Percentiles rank a stretch among this genome's conserved stretches.
Conservation (phyloP, 2,888 invertebrate genomes). For the Cerastis leucographa region DNA sequence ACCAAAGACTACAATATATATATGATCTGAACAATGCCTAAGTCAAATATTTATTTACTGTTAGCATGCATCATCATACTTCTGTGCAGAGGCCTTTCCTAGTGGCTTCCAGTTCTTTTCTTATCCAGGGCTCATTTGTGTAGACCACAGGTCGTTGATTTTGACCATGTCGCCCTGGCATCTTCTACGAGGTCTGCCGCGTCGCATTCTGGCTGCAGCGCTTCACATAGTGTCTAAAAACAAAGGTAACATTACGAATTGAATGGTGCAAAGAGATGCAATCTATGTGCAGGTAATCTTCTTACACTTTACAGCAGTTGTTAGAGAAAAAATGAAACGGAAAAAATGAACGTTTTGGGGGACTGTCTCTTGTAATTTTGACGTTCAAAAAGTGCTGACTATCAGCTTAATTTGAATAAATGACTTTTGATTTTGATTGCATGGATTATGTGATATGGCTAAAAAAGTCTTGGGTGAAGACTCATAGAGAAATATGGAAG, state of each 20-base stretch:
- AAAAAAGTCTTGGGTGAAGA: neutral
- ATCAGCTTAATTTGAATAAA: too few species aligned
- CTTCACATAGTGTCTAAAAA: neutral
- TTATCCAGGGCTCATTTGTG: neutral
- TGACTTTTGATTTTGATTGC: too few species aligned
- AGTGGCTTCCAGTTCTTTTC: neutral
- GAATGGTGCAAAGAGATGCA: neutral
- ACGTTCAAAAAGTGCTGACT: too few species aligned
- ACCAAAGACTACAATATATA: too few species aligned
- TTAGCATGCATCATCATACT: neutral
- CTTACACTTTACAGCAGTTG: neutral
- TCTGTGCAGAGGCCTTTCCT: neutral
- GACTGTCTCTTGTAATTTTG: too few species aligned
- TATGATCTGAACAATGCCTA: too few species aligned
- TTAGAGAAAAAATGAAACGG: too few species aligned
- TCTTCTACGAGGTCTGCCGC: neutral
- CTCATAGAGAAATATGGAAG: neutral
- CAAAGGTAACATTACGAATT: neutral
- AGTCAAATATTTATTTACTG: too few species aligned
- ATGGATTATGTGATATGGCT: neutral
- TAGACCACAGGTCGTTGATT: neutral
- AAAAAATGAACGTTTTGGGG: too few species aligned
- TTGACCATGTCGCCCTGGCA: neutral
- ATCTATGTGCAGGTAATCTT: neutral
- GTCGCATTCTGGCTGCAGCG: neutral